Conservation (phyloP, 2,113 vertebrate species). For the Deroptyus accipitrinus region DNA sequence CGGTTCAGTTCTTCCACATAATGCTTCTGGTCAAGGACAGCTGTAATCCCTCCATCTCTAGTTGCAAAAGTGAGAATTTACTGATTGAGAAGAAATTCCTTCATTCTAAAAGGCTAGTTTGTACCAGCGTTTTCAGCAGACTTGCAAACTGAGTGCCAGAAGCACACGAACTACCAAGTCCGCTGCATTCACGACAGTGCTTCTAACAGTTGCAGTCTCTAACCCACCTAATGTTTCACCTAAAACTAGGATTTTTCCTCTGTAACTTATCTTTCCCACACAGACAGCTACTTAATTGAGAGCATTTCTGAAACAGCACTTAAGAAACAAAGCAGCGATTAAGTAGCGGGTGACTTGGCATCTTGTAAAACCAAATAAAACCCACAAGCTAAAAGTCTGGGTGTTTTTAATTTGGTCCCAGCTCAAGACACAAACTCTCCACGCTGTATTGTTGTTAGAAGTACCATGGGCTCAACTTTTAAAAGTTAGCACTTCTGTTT, state of each 20-base stretch:
- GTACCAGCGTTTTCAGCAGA: not conserved
- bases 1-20: conserved; percentile 97
- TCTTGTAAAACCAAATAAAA: not conserved
- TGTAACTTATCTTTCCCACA: not conserved
- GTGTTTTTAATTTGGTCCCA: not conserved
- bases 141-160: not conserved
- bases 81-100: not conserved
- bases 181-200: not conserved
- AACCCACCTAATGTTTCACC: not conserved
- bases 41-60: conserved; percentile 89
- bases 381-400: not conserved
- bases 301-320: not conserved
- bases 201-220: not conserved
- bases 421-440: not conserved
- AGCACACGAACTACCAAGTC: not conserved
- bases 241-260: not conserved
- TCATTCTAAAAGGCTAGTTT: not conserved
- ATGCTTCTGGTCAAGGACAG: conserved; percentile 97
- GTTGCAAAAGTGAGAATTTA: conserved; percentile 24
- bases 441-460: not conserved
- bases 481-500: not conserved
- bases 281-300: not conserved
- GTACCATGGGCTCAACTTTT: not conserved
- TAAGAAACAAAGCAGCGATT: not conserved
- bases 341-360: not conserved